A percentile compares a stretch with the other conserved stretches of the same genome.
phyloP scores from a whole-genome alignment of 2,888 invertebrate genomes.

The Scelioninae gen. 2 region DNA sequence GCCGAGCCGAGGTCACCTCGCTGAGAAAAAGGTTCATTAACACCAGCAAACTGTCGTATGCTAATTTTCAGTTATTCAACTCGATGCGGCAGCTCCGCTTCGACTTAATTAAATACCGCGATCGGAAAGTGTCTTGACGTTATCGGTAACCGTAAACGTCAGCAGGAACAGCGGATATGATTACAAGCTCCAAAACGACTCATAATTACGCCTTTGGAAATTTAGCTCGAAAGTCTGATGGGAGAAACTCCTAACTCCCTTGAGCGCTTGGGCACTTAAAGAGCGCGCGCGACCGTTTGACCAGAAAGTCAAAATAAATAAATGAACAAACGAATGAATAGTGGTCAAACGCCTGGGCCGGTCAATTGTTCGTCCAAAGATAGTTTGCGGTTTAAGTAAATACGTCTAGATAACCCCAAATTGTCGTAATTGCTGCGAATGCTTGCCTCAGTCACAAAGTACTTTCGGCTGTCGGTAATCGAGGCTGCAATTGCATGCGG shows the following conservation, averaged over 20 bases:
- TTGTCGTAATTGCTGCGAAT: constrained; percentile 38
- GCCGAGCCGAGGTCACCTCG: constrained; percentile 68
- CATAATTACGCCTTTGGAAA: constrained; percentile 22
- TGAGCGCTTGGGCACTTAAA: constrained; percentile 3
- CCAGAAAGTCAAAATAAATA: constrained; percentile 15
- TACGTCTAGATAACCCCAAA: constrained; percentile 22
- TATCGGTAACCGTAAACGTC: constrained; percentile 30
- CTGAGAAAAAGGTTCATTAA: constrained; percentile 41
- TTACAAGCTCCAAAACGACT: constrained; percentile 17
- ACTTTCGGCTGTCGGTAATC: constrained; percentile 29
- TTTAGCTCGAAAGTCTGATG: constrained; percentile 11
- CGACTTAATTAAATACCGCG: constrained; percentile 15
- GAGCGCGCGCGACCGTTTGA: constrained; percentile 1
- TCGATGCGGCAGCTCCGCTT: background rate
- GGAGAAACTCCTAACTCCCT: background rate
- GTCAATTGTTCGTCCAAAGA: background rate
- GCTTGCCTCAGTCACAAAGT: constrained; percentile 29
- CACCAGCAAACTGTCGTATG: constrained; percentile 30
- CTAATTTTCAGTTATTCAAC: constrained; percentile 44
- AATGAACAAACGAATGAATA: constrained; percentile 11
- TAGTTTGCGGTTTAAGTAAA: constrained; percentile 18
- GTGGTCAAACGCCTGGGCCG: constrained; percentile 4
- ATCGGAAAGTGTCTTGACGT: background rate
- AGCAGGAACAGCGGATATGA: background rate
- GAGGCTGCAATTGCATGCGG: constrained; percentile 18